Percentiles rank a stretch among this genome's conserved stretches.
phyloP scores from a whole-genome alignment of 2,797 vertebrate species.

The Thamnophis elegans region DNA sequence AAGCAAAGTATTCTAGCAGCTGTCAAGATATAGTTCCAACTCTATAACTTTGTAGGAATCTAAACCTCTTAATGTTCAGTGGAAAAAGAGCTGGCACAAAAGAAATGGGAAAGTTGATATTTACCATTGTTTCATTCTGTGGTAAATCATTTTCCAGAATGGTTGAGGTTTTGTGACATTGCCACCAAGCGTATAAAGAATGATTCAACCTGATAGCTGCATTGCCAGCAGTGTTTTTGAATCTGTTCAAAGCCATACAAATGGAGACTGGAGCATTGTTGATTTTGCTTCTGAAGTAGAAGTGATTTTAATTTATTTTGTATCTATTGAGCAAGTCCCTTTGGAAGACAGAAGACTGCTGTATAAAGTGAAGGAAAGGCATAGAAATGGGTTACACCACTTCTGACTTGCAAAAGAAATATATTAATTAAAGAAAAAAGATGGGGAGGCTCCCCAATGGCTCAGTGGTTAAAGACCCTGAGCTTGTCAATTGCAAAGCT shows the following conservation, averaged over 20 bases:
- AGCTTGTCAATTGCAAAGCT: too few species aligned
- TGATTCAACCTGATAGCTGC: not conserved
- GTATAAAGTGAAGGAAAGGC: not conserved
- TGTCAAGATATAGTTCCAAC: not conserved
- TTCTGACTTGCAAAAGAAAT: not conserved
- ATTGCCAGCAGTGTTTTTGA: not conserved
- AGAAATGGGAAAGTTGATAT: not conserved
- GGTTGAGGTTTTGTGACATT: not conserved
- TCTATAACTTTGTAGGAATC: not conserved
- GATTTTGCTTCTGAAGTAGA: not conserved
- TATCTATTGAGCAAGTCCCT: not conserved
- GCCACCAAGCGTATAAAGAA: not conserved
- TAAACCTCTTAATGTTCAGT: not conserved
- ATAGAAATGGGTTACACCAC: not conserved
- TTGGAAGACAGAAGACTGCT: not conserved
- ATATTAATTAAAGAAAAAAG: not conserved
- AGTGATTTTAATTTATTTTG: not conserved
- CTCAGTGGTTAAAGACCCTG: not conserved
- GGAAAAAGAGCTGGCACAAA: not conserved
- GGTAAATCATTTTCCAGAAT: not conserved
- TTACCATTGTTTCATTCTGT: not conserved
- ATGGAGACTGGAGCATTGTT: not conserved
- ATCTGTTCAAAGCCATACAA: not conserved
- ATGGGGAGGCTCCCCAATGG: not conserved
- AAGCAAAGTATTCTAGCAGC: not conserved